Conservation (phyloP, 2,888 invertebrate species). For the Aspidiotus destructor region DNA sequence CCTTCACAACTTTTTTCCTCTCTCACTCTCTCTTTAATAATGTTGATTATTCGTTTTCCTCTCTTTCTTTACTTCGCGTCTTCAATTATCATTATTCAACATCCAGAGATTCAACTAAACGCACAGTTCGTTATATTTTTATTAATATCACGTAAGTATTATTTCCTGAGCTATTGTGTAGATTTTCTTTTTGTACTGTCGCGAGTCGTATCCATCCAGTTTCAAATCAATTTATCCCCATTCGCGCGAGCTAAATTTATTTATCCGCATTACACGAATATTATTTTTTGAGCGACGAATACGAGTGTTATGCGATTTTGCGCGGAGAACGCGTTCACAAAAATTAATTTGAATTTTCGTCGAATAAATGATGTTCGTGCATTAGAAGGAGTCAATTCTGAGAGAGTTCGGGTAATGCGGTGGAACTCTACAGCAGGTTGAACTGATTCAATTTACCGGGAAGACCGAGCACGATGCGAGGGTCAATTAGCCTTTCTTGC, state of each 20-base stretch:
- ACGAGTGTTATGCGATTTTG: not conserved
- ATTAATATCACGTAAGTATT: constrained; percentile 22
- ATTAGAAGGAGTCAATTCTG: too few species aligned
- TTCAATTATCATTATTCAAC: constrained; percentile 25
- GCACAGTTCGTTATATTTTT: too few species aligned
- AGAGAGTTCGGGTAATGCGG: too few species aligned
- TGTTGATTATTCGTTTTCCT: constrained; percentile 26
- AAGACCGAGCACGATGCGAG: too few species aligned
- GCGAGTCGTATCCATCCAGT: constrained; percentile 6
- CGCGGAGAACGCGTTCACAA: not conserved
- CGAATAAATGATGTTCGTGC: not conserved
- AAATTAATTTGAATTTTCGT: not conserved
- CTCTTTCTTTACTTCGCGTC: not conserved
- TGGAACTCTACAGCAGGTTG: too few species aligned
- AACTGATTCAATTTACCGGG: too few species aligned
- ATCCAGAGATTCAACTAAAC: not conserved
- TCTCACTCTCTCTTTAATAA: constrained; percentile 20
- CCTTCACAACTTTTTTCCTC: constrained; percentile 3
- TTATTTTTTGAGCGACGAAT: not conserved
- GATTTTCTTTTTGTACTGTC: constrained; percentile 4
- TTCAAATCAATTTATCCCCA: constrained; percentile 28
- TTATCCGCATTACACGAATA: constrained; percentile 29
- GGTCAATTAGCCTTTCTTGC: too few species aligned
- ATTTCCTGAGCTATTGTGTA: constrained; percentile 16
- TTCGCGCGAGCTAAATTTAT: constrained; percentile 29